Percentiles rank a stretch among this genome's conserved stretches.
Conservation (phyloP, 64 coral and sea anemone species). For the Montipora efflorescens region DNA sequence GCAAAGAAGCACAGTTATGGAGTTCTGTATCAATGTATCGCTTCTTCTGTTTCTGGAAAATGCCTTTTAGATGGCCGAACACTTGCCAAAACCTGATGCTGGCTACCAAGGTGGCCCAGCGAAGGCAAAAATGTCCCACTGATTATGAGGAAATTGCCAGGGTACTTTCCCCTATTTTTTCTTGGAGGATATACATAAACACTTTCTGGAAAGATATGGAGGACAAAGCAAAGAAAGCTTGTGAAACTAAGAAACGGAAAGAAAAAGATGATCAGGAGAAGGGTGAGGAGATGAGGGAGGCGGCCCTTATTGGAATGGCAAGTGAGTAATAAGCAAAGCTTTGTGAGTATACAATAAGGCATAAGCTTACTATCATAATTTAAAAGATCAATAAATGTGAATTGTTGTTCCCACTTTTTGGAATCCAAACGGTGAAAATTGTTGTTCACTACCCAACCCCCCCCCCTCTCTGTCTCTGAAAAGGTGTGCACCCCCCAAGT, state of each 20-base stretch:
- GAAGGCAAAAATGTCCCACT: conserved; percentile 1
- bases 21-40: no score
- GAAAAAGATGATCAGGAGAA: conserved; percentile 20
- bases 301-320: conserved; percentile 19
- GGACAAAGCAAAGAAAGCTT: background rate
- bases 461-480: background rate
- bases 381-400: conserved; percentile 17
- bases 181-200: background rate
- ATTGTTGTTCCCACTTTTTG: conserved; percentile 9
- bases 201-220: conserved; percentile 2
- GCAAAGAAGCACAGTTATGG: no score
- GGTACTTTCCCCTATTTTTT: background rate
- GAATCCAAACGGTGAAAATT: conserved; percentile 1
- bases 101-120: background rate
- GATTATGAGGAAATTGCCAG: conserved; percentile 5
- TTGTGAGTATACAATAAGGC: conserved; percentile 13
- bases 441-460: background rate
- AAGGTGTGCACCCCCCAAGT: conserved; percentile 2
- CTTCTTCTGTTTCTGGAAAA: no score
- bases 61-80: no score
- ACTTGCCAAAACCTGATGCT: no score
- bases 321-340: conserved; percentile 8
- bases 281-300: conserved; percentile 21
- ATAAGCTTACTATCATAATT: conserved; percentile 11
- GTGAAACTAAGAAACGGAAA: background rate